Base-by-base conservation (phyloP, 2,888 invertebrate genomes). In the Andricus curvator region DNA sequence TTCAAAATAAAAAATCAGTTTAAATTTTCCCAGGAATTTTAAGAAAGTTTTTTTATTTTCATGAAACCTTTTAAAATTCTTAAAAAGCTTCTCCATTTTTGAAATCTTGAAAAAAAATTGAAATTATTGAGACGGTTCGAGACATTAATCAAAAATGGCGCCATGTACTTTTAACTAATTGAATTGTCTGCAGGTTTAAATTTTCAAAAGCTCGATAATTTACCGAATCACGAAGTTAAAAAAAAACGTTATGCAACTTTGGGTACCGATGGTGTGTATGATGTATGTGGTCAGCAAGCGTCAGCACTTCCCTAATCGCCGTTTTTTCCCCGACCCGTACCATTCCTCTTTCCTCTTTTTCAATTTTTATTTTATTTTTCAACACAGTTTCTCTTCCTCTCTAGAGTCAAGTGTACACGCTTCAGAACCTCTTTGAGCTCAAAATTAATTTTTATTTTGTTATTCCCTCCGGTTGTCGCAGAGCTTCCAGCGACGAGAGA, bases 301-400 rank as follows among this genome's bases (percentile, higher is more conserved):
- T 88, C 88, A 88, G 88, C 88, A 88, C 87, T 88, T 83, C 87
- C 88, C 90, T 91, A 91, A 91, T 91, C 90, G 90, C 84, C 90
- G 87, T 91, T 91, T 91, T 91, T 91, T 89, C 88, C 87, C 85
- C 83, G 81, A 85, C 84, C 82, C 86, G 84, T 81, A 85, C 86
- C 87, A 86, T 89, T 87, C 84, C 86, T 87, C 86, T 87, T 85
- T 79, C 83, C 81, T 79, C 51, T 13, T 41, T 37, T 15, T 13
- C 4, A 44, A n/a, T 62, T 15, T 48, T 15, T 48, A 17, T 17
- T 62, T 44, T 15, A 13, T 62, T 25, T 62, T 62, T 62, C 2
- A 29, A 29, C 22, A 29, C 15, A 29, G 25, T 62, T 62, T 62
- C 13, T 64, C n/a, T 22, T 6, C 29, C 44, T 64, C 44, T 15